A percentile compares a stretch with the other conserved stretches of the same genome.
Evolutionary conservation across 2,113 vertebrate species (phyloP).

Genomic region (Hydrolagus affinis): DNA sequence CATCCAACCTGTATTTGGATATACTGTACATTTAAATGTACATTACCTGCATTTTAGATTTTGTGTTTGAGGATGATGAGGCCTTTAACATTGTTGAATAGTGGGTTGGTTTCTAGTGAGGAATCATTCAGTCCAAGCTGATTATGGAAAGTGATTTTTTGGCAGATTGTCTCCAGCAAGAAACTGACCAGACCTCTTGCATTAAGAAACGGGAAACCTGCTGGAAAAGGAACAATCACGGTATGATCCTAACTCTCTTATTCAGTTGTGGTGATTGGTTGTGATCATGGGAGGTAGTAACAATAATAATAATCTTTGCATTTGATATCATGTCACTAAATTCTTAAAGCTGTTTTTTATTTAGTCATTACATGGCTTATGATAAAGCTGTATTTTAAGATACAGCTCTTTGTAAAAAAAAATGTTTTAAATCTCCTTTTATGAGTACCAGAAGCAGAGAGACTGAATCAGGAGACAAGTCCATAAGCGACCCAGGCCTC

Average conservation of each 20-base stretch:
- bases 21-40: too few species aligned
- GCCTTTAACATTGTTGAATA: background rate
- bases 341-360: too few species aligned
- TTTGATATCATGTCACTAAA: too few species aligned
- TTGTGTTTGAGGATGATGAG: background rate
- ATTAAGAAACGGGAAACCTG: constrained; percentile 70
- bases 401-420: too few species aligned
- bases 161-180: constrained; percentile 80
- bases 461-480: background rate
- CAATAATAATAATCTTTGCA: too few species aligned
- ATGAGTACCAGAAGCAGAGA: background rate
- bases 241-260: constrained; percentile 47
- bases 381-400: too few species aligned
- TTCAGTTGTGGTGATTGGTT: background rate
- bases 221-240: constrained; percentile 78
- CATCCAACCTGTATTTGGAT: too few species aligned
- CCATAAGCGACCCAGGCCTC: too few species aligned
- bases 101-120: background rate
- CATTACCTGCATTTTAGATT: background rate
- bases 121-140: background rate
- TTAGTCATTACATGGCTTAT: too few species aligned
- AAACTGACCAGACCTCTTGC: constrained; percentile 69
- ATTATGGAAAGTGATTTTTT: constrained; percentile 37
- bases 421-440: too few species aligned
- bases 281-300: background rate